These are phyloP conservation scores for Lordiphosa collinella DNA, from an alignment of 1,140 invertebrate species.

Conservation along the genomic window DNA sequence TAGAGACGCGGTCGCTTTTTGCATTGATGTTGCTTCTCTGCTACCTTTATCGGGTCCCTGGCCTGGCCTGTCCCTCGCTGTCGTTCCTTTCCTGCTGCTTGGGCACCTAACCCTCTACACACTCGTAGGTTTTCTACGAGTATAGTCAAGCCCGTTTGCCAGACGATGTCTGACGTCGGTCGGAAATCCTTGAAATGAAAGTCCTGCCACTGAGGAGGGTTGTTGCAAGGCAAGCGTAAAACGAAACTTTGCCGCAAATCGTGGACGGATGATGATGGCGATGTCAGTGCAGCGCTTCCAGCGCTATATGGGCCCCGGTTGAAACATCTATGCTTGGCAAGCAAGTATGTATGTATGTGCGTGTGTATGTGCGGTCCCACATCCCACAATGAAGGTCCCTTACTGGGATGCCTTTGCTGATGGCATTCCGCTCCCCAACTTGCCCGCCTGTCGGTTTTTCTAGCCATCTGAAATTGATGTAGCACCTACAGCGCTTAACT, in stretches of 20 bases:
- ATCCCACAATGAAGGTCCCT: constrained; percentile 38
- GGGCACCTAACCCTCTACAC: constrained; percentile 46
- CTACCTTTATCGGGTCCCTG: constrained; percentile 23
- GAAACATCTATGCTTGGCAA: too few relatives aligned
- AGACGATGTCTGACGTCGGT: constrained; percentile 58
- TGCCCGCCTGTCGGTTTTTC: constrained; percentile 21
- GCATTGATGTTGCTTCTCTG: constrained; percentile 62
- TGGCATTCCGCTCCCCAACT: constrained; percentile 21
- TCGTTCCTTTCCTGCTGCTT: background rate
- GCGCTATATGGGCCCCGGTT: constrained; percentile 43
- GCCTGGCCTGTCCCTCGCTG: constrained; percentile 4
- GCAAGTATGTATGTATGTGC: constrained; percentile 12
- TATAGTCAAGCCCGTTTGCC: constrained; percentile 36
- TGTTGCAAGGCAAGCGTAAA: constrained; percentile 38
- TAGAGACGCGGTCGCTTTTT: constrained; percentile 33
- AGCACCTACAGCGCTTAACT: constrained; percentile 57
- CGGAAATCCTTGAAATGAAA: constrained; percentile 75
- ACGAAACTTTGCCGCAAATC: constrained; percentile 58
- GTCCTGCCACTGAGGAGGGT: constrained; percentile 52
- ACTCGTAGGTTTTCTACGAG: constrained; percentile 63
- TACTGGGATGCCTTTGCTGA: constrained; percentile 38
- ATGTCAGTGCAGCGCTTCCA: constrained; percentile 45
- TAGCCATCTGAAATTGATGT: constrained; percentile 72
- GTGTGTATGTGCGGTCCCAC: constrained; percentile 20
- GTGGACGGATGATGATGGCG: constrained; percentile 41